Base-by-base conservation (phyloP, 1,140 invertebrate genomes). In the Zaprionus ornatus region DNA sequence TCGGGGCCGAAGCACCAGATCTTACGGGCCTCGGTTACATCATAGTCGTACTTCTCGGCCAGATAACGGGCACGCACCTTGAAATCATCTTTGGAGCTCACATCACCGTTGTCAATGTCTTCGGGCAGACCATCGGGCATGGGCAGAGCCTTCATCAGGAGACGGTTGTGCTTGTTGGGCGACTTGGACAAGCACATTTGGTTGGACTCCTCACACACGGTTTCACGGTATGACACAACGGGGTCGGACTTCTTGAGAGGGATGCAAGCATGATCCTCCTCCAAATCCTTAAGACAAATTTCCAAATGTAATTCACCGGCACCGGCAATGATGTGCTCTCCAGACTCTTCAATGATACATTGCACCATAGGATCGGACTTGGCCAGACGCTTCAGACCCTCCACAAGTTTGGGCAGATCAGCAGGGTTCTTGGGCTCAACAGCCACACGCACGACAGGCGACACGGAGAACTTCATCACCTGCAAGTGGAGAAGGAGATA, bases 321-420 rank as follows among this genome's bases (percentile, higher is more conserved):
- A 91, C 99, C 99, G 88, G 99, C 99, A 93, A 99, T 98, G 93
- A 99, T 99, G 94, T 99, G 98, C 92, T 99, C 99, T 73, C 99
- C 99, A 91, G 99, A 99, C 94, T 99, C 99, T 95, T 99, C 99
- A 94, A 98, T 99, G 93, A 99, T 98, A 95, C 98, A 99, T 95
- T 99, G 96, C 56, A 99, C 99, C 99, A 99, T 99, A 96, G 99
- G 99, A 96, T 99, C 99, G 54, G 99, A 99, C 93, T 99, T 99
- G 85, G 99, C 98, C 91, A 99, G 94, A 95, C 98, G 98, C 94
- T 99, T 99, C 56, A 99, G 94, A 93, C 98, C 98, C 95, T 99
- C 98, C 40, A 99, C 99, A 77, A 99, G 94, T 94, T 99, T 99
- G 62, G 99, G 99, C 93, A 99, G 94, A 95, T 99, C 99, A 77